Percentiles rank a stretch among this genome's conserved stretches.
Evolutionary conservation across 2,888 invertebrate species (phyloP).

Genomic region (Mythimna ferrago): DNA sequence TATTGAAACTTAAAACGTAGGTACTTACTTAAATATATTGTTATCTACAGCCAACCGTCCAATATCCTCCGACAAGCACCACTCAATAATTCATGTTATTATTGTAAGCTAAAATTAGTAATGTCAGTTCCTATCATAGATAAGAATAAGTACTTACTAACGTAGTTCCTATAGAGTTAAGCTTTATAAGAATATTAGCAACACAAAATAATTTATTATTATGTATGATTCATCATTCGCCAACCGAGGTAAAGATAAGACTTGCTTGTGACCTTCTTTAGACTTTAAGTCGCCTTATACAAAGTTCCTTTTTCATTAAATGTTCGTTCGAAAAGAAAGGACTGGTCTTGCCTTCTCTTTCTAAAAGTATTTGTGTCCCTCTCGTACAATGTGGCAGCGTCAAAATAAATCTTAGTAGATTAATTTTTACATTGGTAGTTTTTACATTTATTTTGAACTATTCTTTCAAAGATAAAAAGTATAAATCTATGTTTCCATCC

Average conservation of each 20-base stretch:
- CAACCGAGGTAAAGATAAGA: not conserved
- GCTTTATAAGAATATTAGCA: not conserved
- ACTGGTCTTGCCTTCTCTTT: not conserved
- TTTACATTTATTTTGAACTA: not conserved
- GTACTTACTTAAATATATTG: not conserved
- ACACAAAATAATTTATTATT: not conserved
- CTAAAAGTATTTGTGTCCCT: not conserved
- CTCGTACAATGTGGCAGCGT: not conserved
- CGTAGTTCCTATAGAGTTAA: too few relatives aligned
- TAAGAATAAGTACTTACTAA: too few relatives aligned
- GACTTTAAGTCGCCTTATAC: not conserved
- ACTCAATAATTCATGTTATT: not conserved
- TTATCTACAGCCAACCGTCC: not conserved
- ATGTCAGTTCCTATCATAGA: too few relatives aligned
- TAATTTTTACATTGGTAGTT: not conserved
- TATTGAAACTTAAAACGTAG: too few relatives aligned
- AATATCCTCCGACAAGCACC: not conserved
- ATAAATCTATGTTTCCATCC: too few relatives aligned
- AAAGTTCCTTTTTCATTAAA: not conserved
- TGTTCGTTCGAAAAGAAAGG: not conserved
- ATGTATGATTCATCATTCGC: not conserved
- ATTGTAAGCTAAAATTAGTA: not conserved
- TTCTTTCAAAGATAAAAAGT: too few relatives aligned
- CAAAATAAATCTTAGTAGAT: too few relatives aligned
- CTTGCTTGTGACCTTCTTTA: not conserved